Base-by-base conservation (phyloP, 2,797 vertebrate genomes). In the Tangara arthus region DNA sequence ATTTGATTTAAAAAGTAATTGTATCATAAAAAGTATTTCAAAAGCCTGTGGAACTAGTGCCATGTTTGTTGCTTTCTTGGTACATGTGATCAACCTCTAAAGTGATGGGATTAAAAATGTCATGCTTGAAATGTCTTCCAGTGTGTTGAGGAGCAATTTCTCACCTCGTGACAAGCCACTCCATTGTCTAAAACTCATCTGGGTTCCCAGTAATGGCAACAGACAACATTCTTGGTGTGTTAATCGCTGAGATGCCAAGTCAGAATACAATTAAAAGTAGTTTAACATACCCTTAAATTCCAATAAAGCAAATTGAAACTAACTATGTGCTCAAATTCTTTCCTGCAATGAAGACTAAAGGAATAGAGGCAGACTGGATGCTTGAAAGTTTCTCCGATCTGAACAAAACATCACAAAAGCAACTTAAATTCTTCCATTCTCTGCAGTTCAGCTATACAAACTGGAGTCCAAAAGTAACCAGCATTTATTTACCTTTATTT, bases 111-210 rank as follows among this genome's bases (percentile, higher is more conserved):
- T 66, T 53, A 22, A 79, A 89, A 60, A 57, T 20, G 4, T n/a
- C 23, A 3, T 10, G 13, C 61, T 86, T 81, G 50, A 75, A 64
- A 73, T 56, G 4, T 56, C 60, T 88, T 75, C 49, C 12, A 32
- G 23, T 59, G 18, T 68, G 24, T 26, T 66, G 47, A 72, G 63
- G 82, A 70, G 52, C 55, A 44, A 8, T 68, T 96, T 68, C 65
- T 89, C 34, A 42, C 57, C 46, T 87, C 0, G 0, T 80, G 60
- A 46, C 78, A 39, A 49, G 49, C 18, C 32, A 19, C 24, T 39
- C 16, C 28, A 8, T 53, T 64, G 55, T 72, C 39, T 92, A 57
- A 79, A 93, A 65, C 82, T 44, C 52, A 39, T 85, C 15, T 89
- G 71, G 13, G 6, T 35, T 85, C 68, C 53, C 26, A 53, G 30